Percentiles rank a stretch among this genome's conserved stretches.
These are phyloP conservation scores for Mormyrus iriodes DNA, from an alignment of 2,113 vertebrate genomes.

Conservation along the genomic window DNA sequence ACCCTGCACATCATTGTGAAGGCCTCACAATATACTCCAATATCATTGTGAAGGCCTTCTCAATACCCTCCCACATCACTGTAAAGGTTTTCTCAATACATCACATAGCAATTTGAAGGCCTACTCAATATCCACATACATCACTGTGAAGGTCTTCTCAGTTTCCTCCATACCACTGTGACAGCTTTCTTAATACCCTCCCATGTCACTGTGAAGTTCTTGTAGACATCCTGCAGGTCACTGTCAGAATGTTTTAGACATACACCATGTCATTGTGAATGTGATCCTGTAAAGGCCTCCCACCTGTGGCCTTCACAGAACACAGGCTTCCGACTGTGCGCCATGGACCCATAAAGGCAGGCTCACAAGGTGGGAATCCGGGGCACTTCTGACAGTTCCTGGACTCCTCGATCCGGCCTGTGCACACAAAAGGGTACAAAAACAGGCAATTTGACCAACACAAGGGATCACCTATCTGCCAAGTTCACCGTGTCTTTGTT, in stretches of 20 bases:
- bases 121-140: no score
- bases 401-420: background rate
- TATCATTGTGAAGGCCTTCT: background rate
- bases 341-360: background rate
- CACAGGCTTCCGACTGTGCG: background rate
- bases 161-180: background rate
- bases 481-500: background rate
- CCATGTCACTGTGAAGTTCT: background rate
- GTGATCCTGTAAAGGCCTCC: background rate
- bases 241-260: background rate
- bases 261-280: background rate
- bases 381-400: background rate
- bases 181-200: background rate
- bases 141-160: background rate
- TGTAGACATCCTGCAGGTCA: background rate
- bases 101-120: background rate
- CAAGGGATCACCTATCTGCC: background rate
- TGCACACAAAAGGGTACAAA: background rate
- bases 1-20: background rate
- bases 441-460: background rate
- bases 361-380: background rate
- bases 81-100: background rate
- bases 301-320: background rate
- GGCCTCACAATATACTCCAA: background rate
- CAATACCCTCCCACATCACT: background rate